Evolutionary conservation across 1,140 invertebrate species (phyloP).

Genomic region (Micrasema longulum): DNA sequence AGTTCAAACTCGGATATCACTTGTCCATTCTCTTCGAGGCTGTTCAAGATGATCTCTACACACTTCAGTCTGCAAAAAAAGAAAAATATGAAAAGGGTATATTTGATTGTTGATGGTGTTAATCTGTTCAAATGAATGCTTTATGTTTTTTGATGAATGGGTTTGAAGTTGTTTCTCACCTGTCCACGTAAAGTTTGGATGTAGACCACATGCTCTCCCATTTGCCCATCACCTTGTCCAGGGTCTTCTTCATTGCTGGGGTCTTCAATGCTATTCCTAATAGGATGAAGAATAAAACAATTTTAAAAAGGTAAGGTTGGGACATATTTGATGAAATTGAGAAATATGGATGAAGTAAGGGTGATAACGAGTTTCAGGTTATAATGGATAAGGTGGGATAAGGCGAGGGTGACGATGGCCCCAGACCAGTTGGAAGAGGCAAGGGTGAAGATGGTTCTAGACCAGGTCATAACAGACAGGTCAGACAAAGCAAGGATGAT

Average conservation of each 20-base stretch:
- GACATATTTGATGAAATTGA: background rate
- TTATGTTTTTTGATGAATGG: background rate
- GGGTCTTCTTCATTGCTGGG: conserved; percentile 88
- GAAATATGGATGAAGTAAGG: background rate
- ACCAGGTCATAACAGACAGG: too few relatives aligned
- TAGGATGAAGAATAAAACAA: conserved; percentile 1
- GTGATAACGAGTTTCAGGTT: background rate
- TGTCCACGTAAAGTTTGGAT: conserved; percentile 89
- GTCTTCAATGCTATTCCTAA: conserved; percentile 84
- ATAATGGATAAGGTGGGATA: too few relatives aligned
- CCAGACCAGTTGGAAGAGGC: too few relatives aligned
- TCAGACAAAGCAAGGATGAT: too few relatives aligned
- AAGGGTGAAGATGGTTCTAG: too few relatives aligned
- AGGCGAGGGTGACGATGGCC: too few relatives aligned
- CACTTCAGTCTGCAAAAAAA: conserved; percentile 77
- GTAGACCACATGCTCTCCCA: conserved; percentile 92
- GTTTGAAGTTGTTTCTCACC: conserved; percentile 60
- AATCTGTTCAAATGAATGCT: background rate
- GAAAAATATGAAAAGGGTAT: background rate
- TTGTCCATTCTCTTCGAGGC: conserved; percentile 89
- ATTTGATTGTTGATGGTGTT: too few relatives aligned
- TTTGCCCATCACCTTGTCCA: conserved; percentile 88
- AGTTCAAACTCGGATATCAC: conserved; percentile 93
- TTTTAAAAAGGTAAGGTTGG: background rate
- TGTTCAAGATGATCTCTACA: conserved; percentile 88